Evolutionary conservation across 2,797 vertebrate genomes (phyloP).

Genomic region (Mionectes olivaceus): DNA sequence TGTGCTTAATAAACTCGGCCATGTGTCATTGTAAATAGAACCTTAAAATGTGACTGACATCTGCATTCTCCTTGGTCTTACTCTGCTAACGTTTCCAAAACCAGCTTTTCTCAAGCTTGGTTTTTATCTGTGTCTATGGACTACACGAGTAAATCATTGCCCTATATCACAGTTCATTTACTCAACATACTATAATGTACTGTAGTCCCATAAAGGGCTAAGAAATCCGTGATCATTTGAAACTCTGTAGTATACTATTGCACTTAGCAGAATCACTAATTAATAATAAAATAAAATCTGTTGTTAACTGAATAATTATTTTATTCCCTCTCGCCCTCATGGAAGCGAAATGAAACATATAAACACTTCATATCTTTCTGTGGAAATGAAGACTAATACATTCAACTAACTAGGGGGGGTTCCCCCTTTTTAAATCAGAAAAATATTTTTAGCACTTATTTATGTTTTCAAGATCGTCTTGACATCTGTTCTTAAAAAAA

Average conservation of each 20-base stretch:
- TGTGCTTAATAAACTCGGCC: not conserved
- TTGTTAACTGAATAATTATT: not conserved
- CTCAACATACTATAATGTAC: not conserved
- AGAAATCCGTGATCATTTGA: conserved; percentile 5
- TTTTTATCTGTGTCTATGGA: not conserved
- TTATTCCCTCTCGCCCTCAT: not conserved
- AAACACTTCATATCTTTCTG: conserved; percentile 46
- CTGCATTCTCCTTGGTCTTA: not conserved
- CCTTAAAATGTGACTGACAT: not conserved
- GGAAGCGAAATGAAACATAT: not conserved
- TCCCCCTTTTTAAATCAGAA: conserved; percentile 36
- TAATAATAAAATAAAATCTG: conserved; percentile 21
- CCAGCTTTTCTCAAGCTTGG: not conserved
- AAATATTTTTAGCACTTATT: conserved; percentile 56
- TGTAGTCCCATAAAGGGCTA: not conserved
- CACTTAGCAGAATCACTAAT: not conserved
- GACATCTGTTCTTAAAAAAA: conserved; percentile 75
- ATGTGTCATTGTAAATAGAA: not conserved
- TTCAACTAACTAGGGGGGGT: conserved; percentile 29
- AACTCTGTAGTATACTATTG: not conserved
- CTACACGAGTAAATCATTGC: not conserved
- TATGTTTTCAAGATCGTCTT: conserved; percentile 58
- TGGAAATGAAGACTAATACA: conserved; percentile 52
- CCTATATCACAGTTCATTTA: not conserved
- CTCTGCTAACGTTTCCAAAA: not conserved